Base-by-base conservation (phyloP, 2,797 vertebrate species). In the Diglossa cyanea region DNA sequence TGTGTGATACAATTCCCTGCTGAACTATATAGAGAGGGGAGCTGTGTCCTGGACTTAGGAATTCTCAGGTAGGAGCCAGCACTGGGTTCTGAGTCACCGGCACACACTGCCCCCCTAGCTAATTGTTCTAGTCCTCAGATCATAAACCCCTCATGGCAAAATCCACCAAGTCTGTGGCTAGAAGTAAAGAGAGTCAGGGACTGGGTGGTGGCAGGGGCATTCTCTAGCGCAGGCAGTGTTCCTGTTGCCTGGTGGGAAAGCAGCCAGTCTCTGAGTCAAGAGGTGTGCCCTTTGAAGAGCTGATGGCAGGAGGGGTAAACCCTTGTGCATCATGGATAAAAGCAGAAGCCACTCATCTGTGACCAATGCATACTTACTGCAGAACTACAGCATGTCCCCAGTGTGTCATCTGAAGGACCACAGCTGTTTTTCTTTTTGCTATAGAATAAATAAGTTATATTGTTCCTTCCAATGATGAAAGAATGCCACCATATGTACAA, bases 261-360 rank as follows among this genome's bases (percentile, higher is more conserved):
- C 40, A 83, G 53, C 25, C 68, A 68, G 31, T 20, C 9, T 39
- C 4, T 2, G 75, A 42, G n/a, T 45, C 53, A 19, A 20, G 51
- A 57, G 17, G 7, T 65, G 50, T 8, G 11, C 11, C 51, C 37
- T 42, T 33, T 15, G 19, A 28, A 61, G 58, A 68, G 50, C 21
- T 57, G 31, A 26, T 26, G 70, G 60, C 28, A 66, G 47, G 13
- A 75, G 25, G 8, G 8, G 9, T 37, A 35, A 62, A 45, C 61
- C 45, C 20, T 67, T 15, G 11, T 35, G 18, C 21, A 72, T 23
- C 0, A 0, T 6, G 20, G 7, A 28, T 60, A 45, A 39, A 55
- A 61, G 57, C 3, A 57, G 45, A 58, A 75, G 20, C 24, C 35
- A 18, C 23, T 62, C 31, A 47, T 11, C 51, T 79, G 23, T 75